phyloP scores from a whole-genome alignment of 2,797 vertebrate species.

The Neosalanx taihuensis region DNA sequence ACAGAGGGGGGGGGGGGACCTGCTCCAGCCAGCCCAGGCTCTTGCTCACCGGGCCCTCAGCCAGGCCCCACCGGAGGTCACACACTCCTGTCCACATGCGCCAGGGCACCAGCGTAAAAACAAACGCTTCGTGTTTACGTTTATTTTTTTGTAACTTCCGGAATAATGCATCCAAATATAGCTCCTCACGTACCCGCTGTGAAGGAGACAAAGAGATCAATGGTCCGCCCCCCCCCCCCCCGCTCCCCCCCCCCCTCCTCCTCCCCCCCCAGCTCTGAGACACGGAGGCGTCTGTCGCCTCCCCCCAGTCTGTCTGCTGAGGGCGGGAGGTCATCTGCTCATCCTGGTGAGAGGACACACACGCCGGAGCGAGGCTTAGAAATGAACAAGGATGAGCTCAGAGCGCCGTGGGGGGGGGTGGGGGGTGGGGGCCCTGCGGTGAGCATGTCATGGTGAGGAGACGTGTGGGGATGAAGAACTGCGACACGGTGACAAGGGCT shows the following conservation, averaged over 20 bases:
- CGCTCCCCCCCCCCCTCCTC: too few species aligned
- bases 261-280: background rate
- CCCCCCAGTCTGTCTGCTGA: background rate
- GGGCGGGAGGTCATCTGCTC: background rate
- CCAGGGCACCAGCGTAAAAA: background rate
- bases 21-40: background rate
- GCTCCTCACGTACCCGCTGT: constrained; percentile 1
- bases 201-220: background rate
- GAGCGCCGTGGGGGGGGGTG: background rate
- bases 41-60: background rate
- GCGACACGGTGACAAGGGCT: too few species aligned
- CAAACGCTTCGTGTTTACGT: too few species aligned
- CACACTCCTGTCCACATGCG: constrained; percentile 4
- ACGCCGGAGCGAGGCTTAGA: background rate
- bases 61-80: background rate
- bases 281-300: background rate
- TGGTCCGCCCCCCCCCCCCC: background rate
- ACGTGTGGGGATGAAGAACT: too few species aligned
- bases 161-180: constrained; percentile 23
- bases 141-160: background rate
- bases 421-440: background rate
- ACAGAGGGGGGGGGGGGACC: too few species aligned
- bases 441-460: background rate
- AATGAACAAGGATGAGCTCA: background rate
- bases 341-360: background rate